phyloP scores from a whole-genome alignment of 2,888 invertebrate species.

The Zaprionus bogoriensis region DNA sequence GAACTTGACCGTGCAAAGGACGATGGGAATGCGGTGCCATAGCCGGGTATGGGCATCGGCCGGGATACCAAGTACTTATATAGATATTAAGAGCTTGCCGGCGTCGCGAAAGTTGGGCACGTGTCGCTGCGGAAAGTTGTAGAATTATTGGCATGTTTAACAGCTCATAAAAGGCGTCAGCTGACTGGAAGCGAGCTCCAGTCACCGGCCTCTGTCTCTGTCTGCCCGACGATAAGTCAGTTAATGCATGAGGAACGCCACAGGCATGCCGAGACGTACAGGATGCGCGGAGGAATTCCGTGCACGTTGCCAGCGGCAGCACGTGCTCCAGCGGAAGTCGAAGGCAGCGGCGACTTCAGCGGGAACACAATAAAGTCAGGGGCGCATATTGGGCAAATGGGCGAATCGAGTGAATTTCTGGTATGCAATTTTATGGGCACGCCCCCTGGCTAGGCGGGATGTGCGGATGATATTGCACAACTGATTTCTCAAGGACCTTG shows the following conservation, averaged over 20 bases:
- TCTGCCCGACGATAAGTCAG: conserved; percentile 5
- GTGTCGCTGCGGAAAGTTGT: conserved; percentile 63
- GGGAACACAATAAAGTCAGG: conserved; percentile 43
- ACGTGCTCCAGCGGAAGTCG: conserved; percentile 73
- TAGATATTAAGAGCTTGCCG: conserved; percentile 15
- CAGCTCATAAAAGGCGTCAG: conserved; percentile 59
- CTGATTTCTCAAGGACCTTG: conserved; percentile 66
- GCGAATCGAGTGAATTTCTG: conserved; percentile 37
- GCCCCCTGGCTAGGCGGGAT: background rate
- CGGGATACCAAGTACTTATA: background rate
- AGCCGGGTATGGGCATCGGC: background rate
- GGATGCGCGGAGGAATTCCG: conserved; percentile 74
- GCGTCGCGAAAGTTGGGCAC: conserved; percentile 67
- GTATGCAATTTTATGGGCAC: conserved; percentile 71
- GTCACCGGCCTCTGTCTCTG: conserved; percentile 17
- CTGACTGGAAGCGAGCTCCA: conserved; percentile 12
- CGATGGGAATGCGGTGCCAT: conserved; percentile 2
- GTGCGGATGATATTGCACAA: conserved; percentile 35
- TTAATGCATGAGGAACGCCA: conserved; percentile 30
- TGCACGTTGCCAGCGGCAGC: conserved; percentile 77
- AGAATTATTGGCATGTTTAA: conserved; percentile 77
- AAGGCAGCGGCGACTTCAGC: conserved; percentile 2
- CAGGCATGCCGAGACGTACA: conserved; percentile 50
- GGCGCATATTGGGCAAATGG: conserved; percentile 44
- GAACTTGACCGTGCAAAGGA: conserved; percentile 59